These are phyloP conservation scores for Pempheris klunzingeri DNA, from an alignment of 2,797 vertebrate genomes.

Conservation along the genomic window DNA sequence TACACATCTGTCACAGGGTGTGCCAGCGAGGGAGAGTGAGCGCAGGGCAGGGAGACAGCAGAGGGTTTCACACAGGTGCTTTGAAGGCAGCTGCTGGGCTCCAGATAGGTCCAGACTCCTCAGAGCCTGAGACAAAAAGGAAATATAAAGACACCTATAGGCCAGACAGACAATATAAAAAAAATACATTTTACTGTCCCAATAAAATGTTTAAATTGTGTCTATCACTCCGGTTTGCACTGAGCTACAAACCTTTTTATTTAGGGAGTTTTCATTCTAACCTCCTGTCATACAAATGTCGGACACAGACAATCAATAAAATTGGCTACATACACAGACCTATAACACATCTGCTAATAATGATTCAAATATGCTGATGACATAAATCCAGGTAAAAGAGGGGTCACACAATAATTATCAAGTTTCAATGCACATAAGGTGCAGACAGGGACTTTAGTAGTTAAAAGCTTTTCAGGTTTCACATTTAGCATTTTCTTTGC, in stretches of 20 bases:
- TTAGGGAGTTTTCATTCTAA: neutral
- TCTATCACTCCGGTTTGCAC: neutral
- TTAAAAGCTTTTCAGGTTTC: no score
- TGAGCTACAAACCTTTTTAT: neutral
- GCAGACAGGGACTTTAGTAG: no score
- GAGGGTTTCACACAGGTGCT: conserved; percentile 80
- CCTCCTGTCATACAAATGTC: neutral
- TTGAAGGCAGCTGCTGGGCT: conserved; percentile 74
- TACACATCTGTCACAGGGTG: conserved; percentile 81
- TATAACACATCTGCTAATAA: neutral
- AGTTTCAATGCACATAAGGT: neutral
- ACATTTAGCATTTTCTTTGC: neutral
- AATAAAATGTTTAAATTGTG: neutral
- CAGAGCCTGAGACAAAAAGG: conserved; percentile 55
- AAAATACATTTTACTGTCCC: neutral
- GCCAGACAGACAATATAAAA: neutral
- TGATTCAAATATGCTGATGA: neutral
- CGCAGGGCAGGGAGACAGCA: conserved; percentile 77
- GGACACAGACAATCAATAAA: neutral
- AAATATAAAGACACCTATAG: neutral
- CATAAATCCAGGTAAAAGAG: neutral
- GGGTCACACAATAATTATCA: neutral
- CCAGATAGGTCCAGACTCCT: conserved; percentile 73
- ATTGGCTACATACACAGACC: neutral
- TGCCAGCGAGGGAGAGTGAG: conserved; percentile 84